Percentiles rank a stretch among this genome's conserved stretches.
Conservation (phyloP, 2,797 vertebrate genomes). For the Hephaestus fuliginosus region DNA sequence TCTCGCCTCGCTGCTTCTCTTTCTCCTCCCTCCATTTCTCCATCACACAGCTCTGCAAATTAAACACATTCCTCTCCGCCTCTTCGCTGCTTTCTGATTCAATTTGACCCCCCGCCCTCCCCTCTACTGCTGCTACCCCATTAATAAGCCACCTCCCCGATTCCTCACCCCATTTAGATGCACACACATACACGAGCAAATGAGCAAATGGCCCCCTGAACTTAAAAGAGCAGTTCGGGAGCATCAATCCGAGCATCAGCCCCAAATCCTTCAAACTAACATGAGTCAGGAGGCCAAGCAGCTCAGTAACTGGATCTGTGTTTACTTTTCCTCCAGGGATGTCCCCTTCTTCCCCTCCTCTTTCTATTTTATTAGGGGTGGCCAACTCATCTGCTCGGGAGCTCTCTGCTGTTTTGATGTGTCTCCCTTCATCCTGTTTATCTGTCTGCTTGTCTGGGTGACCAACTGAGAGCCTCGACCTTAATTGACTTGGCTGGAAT, state of each 20-base stretch:
- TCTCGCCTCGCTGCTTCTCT: slow-evolving; percentile 50
- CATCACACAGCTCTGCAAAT: slow-evolving; percentile 66
- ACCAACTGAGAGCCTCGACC: slow-evolving; percentile 50
- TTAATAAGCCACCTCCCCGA: slow-evolving; percentile 50
- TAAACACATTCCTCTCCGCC: slow-evolving; percentile 57
- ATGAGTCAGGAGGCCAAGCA: slow-evolving; percentile 65
- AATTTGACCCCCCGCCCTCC: slow-evolving; percentile 19
- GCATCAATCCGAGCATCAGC: slow-evolving; percentile 52
- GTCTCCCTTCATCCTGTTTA: slow-evolving; percentile 77
- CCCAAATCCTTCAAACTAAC: slow-evolving; percentile 61
- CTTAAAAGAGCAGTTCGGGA: slow-evolving; percentile 58
- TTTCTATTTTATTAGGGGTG: slow-evolving; percentile 56
- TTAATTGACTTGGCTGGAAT: slow-evolving; percentile 78
- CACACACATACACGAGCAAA: slow-evolving; percentile 19
- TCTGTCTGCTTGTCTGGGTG: slow-evolving; percentile 75
- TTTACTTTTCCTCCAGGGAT: slow-evolving; percentile 70
- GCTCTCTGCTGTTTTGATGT: slow-evolving; percentile 65
- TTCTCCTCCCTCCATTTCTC: slow-evolving; percentile 53
- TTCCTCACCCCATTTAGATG: slow-evolving; percentile 45
- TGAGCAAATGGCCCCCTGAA: slow-evolving; percentile 61
- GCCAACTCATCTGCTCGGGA: slow-evolving; percentile 59
- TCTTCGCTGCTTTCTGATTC: slow-evolving; percentile 37
- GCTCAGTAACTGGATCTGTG: slow-evolving; percentile 69
- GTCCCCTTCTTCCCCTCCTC: slow-evolving; percentile 35
- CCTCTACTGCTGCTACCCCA: background rate